These are phyloP conservation scores for Elysia crispata DNA, from an alignment of 2,888 invertebrate genomes.

Conservation along the genomic window DNA sequence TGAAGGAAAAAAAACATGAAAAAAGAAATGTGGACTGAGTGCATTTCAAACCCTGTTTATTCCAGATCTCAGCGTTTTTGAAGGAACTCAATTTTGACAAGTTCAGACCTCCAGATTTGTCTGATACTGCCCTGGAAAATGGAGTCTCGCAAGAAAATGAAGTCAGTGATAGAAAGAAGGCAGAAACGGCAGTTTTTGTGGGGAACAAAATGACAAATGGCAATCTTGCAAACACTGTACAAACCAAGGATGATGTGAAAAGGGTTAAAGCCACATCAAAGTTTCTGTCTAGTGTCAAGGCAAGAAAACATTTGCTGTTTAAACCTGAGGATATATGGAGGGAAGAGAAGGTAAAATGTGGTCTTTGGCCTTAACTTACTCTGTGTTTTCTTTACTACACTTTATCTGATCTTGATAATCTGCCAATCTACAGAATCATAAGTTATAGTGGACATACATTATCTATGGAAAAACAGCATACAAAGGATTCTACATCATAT, in stretches of 20 bases:
- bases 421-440: not conserved
- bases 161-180: slow-evolving; percentile 43
- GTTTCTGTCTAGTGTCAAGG: slow-evolving; percentile 58
- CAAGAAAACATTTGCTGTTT: slow-evolving; percentile 66
- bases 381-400: not conserved
- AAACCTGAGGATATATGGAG: slow-evolving; percentile 68
- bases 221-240: not conserved
- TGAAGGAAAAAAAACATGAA: too few relatives aligned
- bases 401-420: not conserved
- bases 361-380: not conserved
- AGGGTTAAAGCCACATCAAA: slow-evolving; percentile 63
- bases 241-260: slow-evolving; percentile 48
- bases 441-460: not conserved
- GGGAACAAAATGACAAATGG: not conserved
- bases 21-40: too few relatives aligned
- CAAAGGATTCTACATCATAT: too few relatives aligned
- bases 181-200: not conserved
- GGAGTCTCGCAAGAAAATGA: slow-evolving; percentile 23
- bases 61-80: slow-evolving; percentile 63
- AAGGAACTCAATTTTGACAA: slow-evolving; percentile 60
- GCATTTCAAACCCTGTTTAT: slow-evolving; percentile 10
- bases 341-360: slow-evolving; percentile 59
- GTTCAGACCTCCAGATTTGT: slow-evolving; percentile 53
- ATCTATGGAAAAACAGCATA: too few relatives aligned
- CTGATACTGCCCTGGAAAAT: slow-evolving; percentile 36